Evolutionary conservation across 2,797 vertebrate genomes (phyloP).

Genomic region (Lagorchestes hirsutus): DNA sequence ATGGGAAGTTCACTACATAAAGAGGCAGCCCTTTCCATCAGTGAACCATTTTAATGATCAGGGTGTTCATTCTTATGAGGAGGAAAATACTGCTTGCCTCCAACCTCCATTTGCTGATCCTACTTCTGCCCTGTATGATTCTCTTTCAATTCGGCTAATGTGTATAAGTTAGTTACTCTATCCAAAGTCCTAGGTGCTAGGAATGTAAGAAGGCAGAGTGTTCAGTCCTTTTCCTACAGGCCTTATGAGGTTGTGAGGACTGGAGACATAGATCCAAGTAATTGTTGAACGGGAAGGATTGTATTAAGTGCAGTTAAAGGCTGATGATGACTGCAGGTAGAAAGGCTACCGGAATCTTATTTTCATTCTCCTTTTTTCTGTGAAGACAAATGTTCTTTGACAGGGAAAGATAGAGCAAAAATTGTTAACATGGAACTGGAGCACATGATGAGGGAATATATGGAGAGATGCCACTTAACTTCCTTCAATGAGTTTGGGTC

Average conservation of each 20-base stretch:
- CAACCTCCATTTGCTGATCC: background rate
- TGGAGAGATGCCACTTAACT: background rate
- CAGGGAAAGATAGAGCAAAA: background rate
- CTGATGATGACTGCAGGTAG: background rate
- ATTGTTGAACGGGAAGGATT: background rate
- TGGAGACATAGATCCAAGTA: background rate
- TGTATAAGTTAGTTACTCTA: background rate
- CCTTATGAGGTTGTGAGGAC: background rate
- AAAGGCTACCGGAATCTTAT: background rate
- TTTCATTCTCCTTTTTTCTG: background rate
- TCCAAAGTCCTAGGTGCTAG: background rate
- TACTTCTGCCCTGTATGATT: background rate
- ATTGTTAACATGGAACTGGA: background rate
- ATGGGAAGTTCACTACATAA: background rate
- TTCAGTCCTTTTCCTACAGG: background rate
- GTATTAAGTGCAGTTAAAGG: background rate
- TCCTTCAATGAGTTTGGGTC: background rate
- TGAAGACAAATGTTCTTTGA: background rate
- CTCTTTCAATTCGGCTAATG: background rate
- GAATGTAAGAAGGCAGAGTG: background rate
- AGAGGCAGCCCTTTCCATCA: background rate
- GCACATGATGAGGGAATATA: background rate
- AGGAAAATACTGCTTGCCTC: background rate
- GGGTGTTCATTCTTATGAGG: background rate
- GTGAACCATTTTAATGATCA: background rate